Conservation (phyloP, 2,113 vertebrate genomes). For the Mus spicilegus region DNA sequence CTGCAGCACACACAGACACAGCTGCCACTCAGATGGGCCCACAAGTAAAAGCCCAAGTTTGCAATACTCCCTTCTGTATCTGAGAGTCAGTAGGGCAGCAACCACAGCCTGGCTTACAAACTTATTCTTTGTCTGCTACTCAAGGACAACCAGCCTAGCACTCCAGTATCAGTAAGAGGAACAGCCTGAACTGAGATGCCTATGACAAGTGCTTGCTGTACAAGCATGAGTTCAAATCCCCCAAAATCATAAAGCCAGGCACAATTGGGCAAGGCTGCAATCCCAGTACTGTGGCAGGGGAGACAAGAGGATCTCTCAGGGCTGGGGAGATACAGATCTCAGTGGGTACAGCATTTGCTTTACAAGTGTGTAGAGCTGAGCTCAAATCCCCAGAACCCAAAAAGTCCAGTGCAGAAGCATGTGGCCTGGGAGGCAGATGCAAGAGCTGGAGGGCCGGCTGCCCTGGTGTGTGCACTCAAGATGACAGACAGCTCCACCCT, state of each 20-base stretch:
- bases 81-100: neutral
- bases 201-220: neutral
- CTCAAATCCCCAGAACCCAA: neutral
- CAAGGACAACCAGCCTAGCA: neutral
- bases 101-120: neutral
- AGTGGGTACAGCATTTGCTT: no score
- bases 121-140: no score
- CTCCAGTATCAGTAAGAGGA: neutral
- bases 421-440: neutral
- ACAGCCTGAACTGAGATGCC: neutral
- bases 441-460: neutral
- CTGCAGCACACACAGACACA: neutral
- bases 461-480: neutral
- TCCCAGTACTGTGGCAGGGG: neutral
- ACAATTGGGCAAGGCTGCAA: neutral
- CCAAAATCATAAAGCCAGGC: no score
- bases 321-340: neutral
- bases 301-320: neutral
- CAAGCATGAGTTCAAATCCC: neutral
- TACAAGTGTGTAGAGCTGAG: no score
- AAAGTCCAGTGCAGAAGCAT: neutral
- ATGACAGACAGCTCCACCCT: neutral
- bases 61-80: neutral
- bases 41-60: neutral
- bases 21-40: neutral